A percentile compares a stretch with the other conserved stretches of the same genome.
phyloP scores from a whole-genome alignment of 2,113 vertebrate genomes.

The Abramis brama region DNA sequence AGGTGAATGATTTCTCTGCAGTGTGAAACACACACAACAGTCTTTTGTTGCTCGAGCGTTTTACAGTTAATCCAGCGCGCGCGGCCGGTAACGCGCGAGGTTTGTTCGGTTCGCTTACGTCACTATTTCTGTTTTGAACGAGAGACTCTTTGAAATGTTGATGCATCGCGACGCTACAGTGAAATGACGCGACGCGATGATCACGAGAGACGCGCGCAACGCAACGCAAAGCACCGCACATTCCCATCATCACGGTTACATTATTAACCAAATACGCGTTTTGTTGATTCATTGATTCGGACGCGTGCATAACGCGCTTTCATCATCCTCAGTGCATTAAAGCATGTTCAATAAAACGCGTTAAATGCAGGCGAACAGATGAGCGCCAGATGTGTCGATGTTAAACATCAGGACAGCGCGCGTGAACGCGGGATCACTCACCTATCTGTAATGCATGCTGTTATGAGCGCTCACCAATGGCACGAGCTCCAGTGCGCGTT shows the following conservation, averaged over 20 bases:
- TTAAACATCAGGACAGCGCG: background rate
- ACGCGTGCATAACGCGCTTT: background rate
- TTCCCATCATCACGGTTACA: background rate
- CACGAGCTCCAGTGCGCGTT: constrained; percentile 68
- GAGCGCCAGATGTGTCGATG: background rate
- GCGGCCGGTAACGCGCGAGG: no score
- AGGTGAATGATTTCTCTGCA: no score
- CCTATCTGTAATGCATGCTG: constrained; percentile 65
- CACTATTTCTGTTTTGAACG: background rate
- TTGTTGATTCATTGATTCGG: background rate
- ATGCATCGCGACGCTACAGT: no score
- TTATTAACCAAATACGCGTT: background rate
- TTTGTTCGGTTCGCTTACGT: background rate
- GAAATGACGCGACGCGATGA: background rate
- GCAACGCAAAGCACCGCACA: background rate
- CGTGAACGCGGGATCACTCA: constrained; percentile 61
- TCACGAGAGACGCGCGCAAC: background rate
- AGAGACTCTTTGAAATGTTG: background rate
- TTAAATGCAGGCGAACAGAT: background rate
- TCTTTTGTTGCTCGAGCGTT: no score
- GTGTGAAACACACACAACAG: no score
- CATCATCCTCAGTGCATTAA: background rate
- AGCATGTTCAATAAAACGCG: background rate
- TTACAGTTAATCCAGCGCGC: no score
- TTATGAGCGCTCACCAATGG: constrained; percentile 50